phyloP scores from a whole-genome alignment of 2,113 vertebrate species.

The Hystrix cristata region DNA sequence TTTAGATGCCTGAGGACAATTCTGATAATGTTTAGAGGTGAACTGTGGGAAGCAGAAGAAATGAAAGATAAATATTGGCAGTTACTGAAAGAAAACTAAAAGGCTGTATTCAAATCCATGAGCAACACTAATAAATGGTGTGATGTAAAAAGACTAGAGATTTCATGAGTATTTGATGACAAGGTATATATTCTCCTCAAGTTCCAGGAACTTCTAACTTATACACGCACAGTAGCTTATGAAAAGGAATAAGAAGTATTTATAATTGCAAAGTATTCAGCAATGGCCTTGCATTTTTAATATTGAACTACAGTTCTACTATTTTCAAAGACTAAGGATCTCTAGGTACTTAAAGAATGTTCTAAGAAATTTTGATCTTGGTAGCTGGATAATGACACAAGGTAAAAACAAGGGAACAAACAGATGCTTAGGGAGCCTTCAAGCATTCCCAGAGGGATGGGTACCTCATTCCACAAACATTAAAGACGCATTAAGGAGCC shows the following conservation, averaged over 20 bases:
- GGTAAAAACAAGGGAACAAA: neutral
- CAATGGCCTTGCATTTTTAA: conserved; percentile 25
- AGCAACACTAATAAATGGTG: conserved; percentile 60
- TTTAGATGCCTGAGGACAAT: conserved; percentile 64
- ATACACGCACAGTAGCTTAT: conserved; percentile 13
- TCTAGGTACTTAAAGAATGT: conserved; percentile 40
- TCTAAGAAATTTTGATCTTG: conserved; percentile 6
- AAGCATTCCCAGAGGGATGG: neutral
- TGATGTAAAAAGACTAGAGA: conserved; percentile 6
- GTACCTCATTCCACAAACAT: neutral
- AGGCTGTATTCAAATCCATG: conserved; percentile 31
- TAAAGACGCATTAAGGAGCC: neutral
- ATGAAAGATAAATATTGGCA: conserved; percentile 71
- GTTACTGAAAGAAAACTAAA: conserved; percentile 70
- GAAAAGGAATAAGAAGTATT: conserved; percentile 51
- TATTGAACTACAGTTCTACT: conserved; percentile 42
- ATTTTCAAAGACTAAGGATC: neutral
- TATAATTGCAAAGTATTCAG: conserved; percentile 34
- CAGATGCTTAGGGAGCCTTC: neutral
- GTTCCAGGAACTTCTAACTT: conserved; percentile 56
- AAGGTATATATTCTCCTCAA: conserved; percentile 63
- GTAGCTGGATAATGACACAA: neutral
- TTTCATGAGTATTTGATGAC: conserved; percentile 65
- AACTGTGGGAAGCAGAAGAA: conserved; percentile 79
- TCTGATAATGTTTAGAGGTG: conserved; percentile 81